phyloP scores from a whole-genome alignment of 2,113 vertebrate genomes.

The Taurulus bubalis region DNA sequence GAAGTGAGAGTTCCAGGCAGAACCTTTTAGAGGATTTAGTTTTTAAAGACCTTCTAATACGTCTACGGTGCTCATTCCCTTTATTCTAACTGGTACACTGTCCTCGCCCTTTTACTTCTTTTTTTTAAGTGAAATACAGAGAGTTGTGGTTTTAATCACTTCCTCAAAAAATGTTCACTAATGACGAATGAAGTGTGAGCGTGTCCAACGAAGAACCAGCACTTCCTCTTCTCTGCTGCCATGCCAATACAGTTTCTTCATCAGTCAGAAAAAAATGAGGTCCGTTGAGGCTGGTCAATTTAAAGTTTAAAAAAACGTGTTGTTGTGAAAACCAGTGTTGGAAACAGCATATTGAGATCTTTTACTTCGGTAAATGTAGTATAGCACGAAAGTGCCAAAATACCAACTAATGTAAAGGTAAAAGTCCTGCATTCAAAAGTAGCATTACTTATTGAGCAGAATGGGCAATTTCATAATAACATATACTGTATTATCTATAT shows the following conservation, averaged over 20 bases:
- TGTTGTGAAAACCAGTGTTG: no score
- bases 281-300: no score
- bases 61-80: background rate
- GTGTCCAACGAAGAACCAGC: background rate
- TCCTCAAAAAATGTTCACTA: background rate
- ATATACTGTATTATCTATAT: background rate
- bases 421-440: background rate
- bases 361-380: background rate
- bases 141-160: no score
- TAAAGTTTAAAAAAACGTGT: no score
- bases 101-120: background rate
- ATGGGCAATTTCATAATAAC: background rate
- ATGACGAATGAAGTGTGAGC: background rate
- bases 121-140: background rate
- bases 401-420: background rate
- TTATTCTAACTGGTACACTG: background rate
- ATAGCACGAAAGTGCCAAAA: background rate
- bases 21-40: background rate
- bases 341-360: background rate
- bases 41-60: background rate
- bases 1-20: slow-evolving; percentile 31
- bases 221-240: background rate
- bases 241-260: background rate
- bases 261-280: background rate
- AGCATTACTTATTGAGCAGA: background rate